phyloP scores from a whole-genome alignment of 2,797 vertebrate species.

The Gadopsis marmoratus region DNA sequence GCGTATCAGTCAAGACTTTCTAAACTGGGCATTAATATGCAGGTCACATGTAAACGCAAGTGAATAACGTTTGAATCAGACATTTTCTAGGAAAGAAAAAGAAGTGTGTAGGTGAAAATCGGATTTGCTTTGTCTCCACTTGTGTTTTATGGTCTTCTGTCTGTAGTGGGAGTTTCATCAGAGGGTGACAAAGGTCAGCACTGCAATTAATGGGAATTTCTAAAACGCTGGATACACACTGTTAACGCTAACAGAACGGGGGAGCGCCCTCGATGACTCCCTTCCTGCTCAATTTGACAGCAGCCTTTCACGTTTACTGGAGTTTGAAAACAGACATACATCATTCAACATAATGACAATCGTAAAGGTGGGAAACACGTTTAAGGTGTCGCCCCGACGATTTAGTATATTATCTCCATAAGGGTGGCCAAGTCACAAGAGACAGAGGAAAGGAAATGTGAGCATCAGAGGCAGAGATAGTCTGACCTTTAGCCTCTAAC shows the following conservation, averaged over 20 bases:
- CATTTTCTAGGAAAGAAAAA: not conserved
- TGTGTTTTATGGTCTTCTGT: slow-evolving; percentile 3
- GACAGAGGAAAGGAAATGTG: not conserved
- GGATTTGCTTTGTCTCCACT: slow-evolving; percentile 6
- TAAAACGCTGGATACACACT: slow-evolving; percentile 21
- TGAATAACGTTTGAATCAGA: not conserved
- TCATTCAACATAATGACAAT: not conserved
- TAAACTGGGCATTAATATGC: not conserved
- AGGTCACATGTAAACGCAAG: not conserved
- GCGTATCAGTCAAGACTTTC: not conserved
- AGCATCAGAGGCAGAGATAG: not conserved
- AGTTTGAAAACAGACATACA: slow-evolving; percentile 6
- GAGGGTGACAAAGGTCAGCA: slow-evolving; percentile 27
- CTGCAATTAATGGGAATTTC: slow-evolving; percentile 36
- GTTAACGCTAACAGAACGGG: slow-evolving; percentile 32
- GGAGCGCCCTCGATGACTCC: slow-evolving; percentile 26
- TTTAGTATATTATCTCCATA: not conserved
- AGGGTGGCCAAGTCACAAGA: too few species aligned
- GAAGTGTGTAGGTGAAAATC: not conserved
- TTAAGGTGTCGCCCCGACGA: not conserved
- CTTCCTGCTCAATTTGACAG: slow-evolving; percentile 44
- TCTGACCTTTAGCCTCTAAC: not conserved
- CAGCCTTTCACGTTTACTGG: slow-evolving; percentile 15
- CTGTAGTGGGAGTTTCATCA: slow-evolving; percentile 31
- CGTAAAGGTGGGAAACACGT: slow-evolving; percentile 3